Conservation (phyloP, 2,888 invertebrate genomes). For the Eucriotettix oculatus region DNA sequence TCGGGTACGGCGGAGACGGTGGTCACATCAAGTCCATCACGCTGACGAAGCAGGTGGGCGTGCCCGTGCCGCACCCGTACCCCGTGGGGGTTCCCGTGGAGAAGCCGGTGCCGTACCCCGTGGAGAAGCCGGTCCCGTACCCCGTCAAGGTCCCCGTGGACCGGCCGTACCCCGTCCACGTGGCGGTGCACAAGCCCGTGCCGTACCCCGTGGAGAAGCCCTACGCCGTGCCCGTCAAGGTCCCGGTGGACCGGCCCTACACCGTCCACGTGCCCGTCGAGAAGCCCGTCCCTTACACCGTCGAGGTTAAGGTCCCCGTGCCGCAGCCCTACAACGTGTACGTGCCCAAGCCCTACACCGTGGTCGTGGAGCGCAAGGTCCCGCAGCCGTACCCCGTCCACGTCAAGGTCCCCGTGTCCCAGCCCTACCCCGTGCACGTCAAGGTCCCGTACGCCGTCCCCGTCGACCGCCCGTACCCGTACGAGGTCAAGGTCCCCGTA, state of each 20-base stretch:
- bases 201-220: conserved; percentile 34
- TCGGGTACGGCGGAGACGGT: no score
- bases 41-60: no score
- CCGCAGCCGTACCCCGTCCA: conserved; percentile 39
- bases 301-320: conserved; percentile 8
- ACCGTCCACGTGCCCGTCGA: conserved; percentile 11
- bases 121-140: conserved; percentile 33
- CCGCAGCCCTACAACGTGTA: conserved; percentile 30
- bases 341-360: conserved; percentile 35
- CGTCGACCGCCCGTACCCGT: conserved; percentile 17
- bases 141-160: conserved; percentile 49
- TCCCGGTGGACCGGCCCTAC: conserved; percentile 6
- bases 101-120: conserved; percentile 59
- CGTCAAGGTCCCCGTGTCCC: conserved; percentile 41
- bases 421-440: conserved; percentile 22
- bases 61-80: conserved; percentile 29
- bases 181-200: conserved; percentile 2
- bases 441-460: conserved; percentile 48
- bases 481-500: conserved; percentile 25
- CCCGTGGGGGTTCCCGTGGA: conserved; percentile 59
- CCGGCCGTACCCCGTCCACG: conserved; percentile 26
- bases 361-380: conserved; percentile 51
- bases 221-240: conserved; percentile 33
- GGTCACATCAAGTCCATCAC: no score
- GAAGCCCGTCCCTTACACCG: conserved; percentile 10